These are phyloP conservation scores for Capitulum mitella DNA, from an alignment of 2,888 invertebrate genomes.

Conservation along the genomic window DNA sequence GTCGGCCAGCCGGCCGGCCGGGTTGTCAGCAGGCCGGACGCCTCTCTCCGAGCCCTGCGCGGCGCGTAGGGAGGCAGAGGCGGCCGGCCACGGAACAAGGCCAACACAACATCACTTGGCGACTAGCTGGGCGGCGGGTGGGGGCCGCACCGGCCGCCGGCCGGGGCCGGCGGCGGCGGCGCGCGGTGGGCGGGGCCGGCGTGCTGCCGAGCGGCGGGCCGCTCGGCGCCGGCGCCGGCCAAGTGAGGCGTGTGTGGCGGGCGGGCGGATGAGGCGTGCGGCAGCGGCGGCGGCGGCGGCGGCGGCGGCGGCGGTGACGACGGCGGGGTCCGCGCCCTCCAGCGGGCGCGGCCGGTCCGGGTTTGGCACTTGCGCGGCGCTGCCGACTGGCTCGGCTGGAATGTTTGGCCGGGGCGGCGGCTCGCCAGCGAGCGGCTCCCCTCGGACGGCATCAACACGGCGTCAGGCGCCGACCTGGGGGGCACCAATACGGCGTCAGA, in stretches of 20 bases:
- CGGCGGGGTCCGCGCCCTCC: too few relatives aligned
- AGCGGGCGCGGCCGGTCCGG: too few relatives aligned
- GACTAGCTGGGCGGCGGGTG: conserved; percentile 8
- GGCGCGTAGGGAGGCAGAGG: background rate
- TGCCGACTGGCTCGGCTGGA: background rate
- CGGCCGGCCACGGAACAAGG: background rate
- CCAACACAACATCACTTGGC: background rate
- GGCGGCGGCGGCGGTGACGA: too few relatives aligned
- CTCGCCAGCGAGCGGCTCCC: conserved; percentile 4
- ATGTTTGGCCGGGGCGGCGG: conserved; percentile 13
- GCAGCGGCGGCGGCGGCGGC: too few relatives aligned
- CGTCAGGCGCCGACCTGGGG: too few relatives aligned
- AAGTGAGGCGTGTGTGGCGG: background rate
- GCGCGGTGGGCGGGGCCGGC: too few relatives aligned
- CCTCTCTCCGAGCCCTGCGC: too few relatives aligned
- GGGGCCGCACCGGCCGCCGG: too few relatives aligned
- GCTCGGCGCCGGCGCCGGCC: background rate
- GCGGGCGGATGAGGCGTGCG: background rate
- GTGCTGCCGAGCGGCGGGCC: background rate
- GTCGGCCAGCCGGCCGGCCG: background rate
- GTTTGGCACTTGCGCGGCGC: background rate
- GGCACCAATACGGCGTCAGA: too few relatives aligned
- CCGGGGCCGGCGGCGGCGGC: too few relatives aligned
- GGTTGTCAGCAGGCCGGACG: too few relatives aligned
- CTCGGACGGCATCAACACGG: too few relatives aligned